A percentile compares a stretch with the other conserved stretches of the same genome.
These are phyloP conservation scores for Pimpla rufipes DNA, from an alignment of 2,888 invertebrate species.

Conservation along the genomic window DNA sequence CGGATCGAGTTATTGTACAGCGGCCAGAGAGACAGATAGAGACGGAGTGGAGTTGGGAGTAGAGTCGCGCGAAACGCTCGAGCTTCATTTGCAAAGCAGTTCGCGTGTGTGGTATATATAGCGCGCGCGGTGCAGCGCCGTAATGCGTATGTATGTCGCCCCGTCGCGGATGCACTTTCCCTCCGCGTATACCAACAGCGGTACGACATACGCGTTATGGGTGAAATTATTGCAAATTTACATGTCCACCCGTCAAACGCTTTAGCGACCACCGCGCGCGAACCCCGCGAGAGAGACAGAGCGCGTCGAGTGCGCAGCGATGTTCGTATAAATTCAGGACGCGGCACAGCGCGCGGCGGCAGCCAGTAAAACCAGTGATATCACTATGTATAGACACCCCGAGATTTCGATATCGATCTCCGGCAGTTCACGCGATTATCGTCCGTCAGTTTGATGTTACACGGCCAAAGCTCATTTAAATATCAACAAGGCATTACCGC, in stretches of 20 bases:
- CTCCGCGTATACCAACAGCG: constrained; percentile 33
- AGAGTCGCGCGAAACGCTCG: constrained; percentile 45
- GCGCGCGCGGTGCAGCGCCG: constrained; percentile 13
- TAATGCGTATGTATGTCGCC: constrained; percentile 14
- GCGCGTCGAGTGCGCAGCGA: not conserved
- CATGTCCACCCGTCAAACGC: constrained; percentile 64
- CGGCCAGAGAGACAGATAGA: constrained; percentile 15
- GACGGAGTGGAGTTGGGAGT: constrained; percentile 23
- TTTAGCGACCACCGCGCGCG: constrained; percentile 36
- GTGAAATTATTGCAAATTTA: constrained; percentile 68
- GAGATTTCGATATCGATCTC: constrained; percentile 52
- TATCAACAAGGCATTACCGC: constrained; percentile 65
- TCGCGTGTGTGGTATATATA: constrained; percentile 21
- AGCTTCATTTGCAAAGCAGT: constrained; percentile 59
- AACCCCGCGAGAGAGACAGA: not conserved
- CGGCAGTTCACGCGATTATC: constrained; percentile 42
- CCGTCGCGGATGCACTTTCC: constrained; percentile 37
- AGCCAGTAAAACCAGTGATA: constrained; percentile 1
- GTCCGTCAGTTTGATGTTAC: constrained; percentile 36
- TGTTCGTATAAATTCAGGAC: constrained; percentile 23
- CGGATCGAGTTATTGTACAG: constrained; percentile 65
- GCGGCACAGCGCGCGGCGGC: no score
- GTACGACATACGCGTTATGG: constrained; percentile 62
- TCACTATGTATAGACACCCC: constrained; percentile 3
- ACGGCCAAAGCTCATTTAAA: constrained; percentile 57